Conservation (phyloP, 2,797 vertebrate genomes). For the Dipus sagitta region DNA sequence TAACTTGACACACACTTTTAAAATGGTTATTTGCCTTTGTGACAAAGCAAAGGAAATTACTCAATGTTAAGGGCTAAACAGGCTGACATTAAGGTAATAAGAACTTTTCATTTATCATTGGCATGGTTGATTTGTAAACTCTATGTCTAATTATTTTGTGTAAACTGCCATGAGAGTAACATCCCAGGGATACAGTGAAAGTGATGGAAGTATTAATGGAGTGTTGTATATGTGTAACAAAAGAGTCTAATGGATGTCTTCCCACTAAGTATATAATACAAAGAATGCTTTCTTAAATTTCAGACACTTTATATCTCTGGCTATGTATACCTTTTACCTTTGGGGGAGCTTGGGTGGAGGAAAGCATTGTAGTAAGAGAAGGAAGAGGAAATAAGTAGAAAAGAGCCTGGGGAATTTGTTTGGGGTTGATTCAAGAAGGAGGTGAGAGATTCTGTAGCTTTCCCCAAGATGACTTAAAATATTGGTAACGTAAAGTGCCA, state of each 20-base stretch:
- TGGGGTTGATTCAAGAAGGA: neutral
- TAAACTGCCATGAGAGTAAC: constrained; percentile 77
- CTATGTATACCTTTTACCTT: neutral
- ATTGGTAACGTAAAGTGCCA: neutral
- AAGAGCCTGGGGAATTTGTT: neutral
- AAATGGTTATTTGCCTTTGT: constrained; percentile 68
- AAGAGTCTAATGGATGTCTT: constrained; percentile 38
- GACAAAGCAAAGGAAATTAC: constrained; percentile 75
- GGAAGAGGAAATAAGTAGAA: neutral
- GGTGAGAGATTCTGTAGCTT: constrained; percentile 42
- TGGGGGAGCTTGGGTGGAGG: no score
- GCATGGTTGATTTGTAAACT: constrained; percentile 82
- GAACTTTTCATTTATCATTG: constrained; percentile 58
- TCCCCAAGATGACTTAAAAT: constrained; percentile 60
- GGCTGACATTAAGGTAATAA: constrained; percentile 73
- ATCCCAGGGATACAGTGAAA: constrained; percentile 77
- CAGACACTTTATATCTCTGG: constrained; percentile 51
- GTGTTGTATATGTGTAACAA: constrained; percentile 3
- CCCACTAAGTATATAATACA: neutral
- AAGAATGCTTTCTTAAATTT: neutral
- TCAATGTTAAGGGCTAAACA: constrained; percentile 76
- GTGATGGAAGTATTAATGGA: constrained; percentile 77
- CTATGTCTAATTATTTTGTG: constrained; percentile 81
- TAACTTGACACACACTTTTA: constrained; percentile 52
- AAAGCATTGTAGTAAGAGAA: neutral